Evolutionary conservation across 2,113 vertebrate genomes (phyloP), one percentile per base, ranked within the genome.

Genomic region (Syngnathus typhle): DNA sequence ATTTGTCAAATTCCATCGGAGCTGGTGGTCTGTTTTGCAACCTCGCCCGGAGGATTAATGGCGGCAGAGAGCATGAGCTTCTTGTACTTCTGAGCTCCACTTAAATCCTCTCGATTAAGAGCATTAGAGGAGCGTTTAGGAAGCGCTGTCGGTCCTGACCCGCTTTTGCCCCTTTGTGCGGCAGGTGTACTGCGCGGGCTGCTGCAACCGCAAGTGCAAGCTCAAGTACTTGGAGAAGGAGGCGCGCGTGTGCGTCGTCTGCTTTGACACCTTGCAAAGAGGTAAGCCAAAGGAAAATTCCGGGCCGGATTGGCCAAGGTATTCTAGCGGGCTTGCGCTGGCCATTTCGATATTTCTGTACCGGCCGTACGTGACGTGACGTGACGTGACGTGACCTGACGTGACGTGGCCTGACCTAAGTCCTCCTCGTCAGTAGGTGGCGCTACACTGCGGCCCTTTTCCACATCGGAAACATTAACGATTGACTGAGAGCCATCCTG

Each of bases 141-240:
- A 59, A 51, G 54, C 65, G 55, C 67, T 58, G 10, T 67, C 69
- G 76, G 73, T 70, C 58, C 6, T 32, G 43, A 43, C 27, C 21
- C 39, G 6, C 19, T 8, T 64, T 44, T 18, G 49, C 3, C 23
- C 10, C 1, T 16, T 36, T 36, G 55, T 63, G 65, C 82, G 79
- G 51, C 87, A 99, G 97, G 95, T 98, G 5, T 99, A 95, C 87
- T 99, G 97, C 79, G 91, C 92, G 7, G 82, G 81, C 60, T 99
- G 96, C 90, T 99, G 97, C 89, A 96, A 91, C 86, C 91, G 91
- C 65, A 98, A 93, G 82, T 95, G 93, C 86, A 94, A 94, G 77
- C 90, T 99, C 4, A 93, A 93, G 7, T 99, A 96, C 79, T 75
- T 98, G 89, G 95, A 97, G 52, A 98, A 97, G 77, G 97, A 98